Base-by-base conservation (phyloP, 2,797 vertebrate species). In the Mionectes olivaceus region DNA sequence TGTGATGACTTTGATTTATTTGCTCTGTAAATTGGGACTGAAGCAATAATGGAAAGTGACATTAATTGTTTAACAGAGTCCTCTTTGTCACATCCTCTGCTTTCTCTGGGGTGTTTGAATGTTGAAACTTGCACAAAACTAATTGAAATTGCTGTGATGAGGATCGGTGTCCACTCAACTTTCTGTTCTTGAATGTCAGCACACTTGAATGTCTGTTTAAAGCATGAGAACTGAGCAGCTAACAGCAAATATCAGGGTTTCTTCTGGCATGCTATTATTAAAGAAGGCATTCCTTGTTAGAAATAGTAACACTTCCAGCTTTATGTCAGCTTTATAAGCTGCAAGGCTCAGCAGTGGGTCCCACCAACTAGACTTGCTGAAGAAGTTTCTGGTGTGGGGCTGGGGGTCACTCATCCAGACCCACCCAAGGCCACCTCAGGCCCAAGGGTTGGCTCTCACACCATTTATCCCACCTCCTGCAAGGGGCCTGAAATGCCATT, bases 1-100 rank as follows among this genome's bases (percentile, higher is more conserved):
- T 94, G 89, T 95, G 87, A 96, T 97, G 98, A 98, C 98, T 98
- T 98, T 99, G 98, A 99, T 99, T 98, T 99, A 99, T 99, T 99
- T 99, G 98, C 98, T 98, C 97, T 98, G 98, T 99, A 99, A 99
- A 98, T 98, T 98, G 97, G 98, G 98, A 98, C 98, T 96, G 78
- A 95, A 98, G 98, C 98, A 98, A 98, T 99, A 98, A 99, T 98
- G 97, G 98, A 98, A 98, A 98, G 98, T 98, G 98, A 98, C 98
- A 98, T 99, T 99, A 99, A 99, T 99, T 99, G 98, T 99, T 99
- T 99, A 99, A 97, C 95, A 82, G 94, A 97, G 97, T 97, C 94
- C 83, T 97, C 96, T 97, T 97, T 97, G 97, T 99, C 98, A 98
- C 98, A 98, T 98, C 97, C 97, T 96, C 97, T 97, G 97, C 97